Conservation (phyloP, 2,888 invertebrate genomes). For the Leptogaster cylindrica region DNA sequence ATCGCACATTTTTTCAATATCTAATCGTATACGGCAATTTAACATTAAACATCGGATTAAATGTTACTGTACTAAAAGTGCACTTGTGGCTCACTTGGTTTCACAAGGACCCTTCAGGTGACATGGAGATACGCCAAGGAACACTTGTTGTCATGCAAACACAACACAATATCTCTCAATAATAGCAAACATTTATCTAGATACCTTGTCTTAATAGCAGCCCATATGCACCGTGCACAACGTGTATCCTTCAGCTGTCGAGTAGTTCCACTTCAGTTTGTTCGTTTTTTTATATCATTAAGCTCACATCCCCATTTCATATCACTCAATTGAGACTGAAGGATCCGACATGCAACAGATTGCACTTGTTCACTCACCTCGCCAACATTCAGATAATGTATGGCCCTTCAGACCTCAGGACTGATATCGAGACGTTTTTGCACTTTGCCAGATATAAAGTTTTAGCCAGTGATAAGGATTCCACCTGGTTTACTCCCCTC, state of each 20-base stretch:
- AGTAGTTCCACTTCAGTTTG: background rate
- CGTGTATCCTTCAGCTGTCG: constrained; percentile 3
- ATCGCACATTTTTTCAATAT: background rate
- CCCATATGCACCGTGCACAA: background rate
- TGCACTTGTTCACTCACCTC: constrained; percentile 42
- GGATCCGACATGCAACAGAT: constrained; percentile 45
- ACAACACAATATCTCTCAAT: no score
- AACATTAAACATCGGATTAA: no score
- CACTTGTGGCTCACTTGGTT: background rate
- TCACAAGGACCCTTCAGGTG: background rate
- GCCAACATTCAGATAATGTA: background rate
- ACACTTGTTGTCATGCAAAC: background rate
- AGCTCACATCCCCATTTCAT: constrained; percentile 16
- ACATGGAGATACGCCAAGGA: no score
- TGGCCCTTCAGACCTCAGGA: background rate
- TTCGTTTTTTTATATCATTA: constrained; percentile 5
- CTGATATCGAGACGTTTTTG: background rate
- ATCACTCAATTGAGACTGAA: constrained; percentile 1
- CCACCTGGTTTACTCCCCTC: constrained; percentile 6
- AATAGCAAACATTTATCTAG: constrained; percentile 4
- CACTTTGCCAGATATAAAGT: constrained; percentile 7
- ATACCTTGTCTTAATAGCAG: background rate
- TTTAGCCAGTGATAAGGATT: no score
- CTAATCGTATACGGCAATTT: background rate
- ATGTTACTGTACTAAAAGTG: background rate